A percentile compares a stretch with the other conserved stretches of the same genome.
Conservation (phyloP, 2,888 invertebrate genomes). For the Abscondita cerata region DNA sequence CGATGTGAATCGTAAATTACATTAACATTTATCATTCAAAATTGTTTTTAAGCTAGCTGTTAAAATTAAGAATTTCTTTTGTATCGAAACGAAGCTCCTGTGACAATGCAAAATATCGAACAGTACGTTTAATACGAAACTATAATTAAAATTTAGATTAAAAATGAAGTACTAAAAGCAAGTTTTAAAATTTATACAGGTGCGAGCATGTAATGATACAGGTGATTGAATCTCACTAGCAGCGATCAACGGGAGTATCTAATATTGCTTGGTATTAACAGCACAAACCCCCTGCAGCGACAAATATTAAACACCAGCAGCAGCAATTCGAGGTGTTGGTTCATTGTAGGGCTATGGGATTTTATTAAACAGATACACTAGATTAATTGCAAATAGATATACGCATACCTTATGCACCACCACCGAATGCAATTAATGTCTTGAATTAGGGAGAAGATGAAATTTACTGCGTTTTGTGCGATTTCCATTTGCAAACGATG, state of each 20-base stretch:
- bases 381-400: slow-evolving; percentile 32
- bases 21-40: too few relatives aligned
- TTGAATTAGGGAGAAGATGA: neutral
- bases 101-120: too few relatives aligned
- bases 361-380: slow-evolving; percentile 32
- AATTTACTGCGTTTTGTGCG: neutral
- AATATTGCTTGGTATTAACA: slow-evolving; percentile 42
- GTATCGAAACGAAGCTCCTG: too few relatives aligned
- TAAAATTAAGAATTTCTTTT: too few relatives aligned
- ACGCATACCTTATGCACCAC: slow-evolving; percentile 13
- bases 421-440: slow-evolving; percentile 11
- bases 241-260: slow-evolving; percentile 40
- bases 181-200: slow-evolving; percentile 5
- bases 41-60: too few relatives aligned
- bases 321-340: slow-evolving; percentile 25
- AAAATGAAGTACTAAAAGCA: neutral
- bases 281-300: slow-evolving; percentile 36
- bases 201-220: slow-evolving; percentile 19
- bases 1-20: too few relatives aligned
- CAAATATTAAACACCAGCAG: slow-evolving; percentile 42
- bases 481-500: neutral
- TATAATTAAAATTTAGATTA: too few relatives aligned
- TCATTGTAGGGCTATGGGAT: slow-evolving; percentile 17
- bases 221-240: slow-evolving; percentile 41
- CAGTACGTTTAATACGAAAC: too few relatives aligned